Percentiles rank a stretch among this genome's conserved stretches.
These are phyloP conservation scores for Pseudomugil gertrudae DNA, from an alignment of 2,797 vertebrate species.

Conservation along the genomic window DNA sequence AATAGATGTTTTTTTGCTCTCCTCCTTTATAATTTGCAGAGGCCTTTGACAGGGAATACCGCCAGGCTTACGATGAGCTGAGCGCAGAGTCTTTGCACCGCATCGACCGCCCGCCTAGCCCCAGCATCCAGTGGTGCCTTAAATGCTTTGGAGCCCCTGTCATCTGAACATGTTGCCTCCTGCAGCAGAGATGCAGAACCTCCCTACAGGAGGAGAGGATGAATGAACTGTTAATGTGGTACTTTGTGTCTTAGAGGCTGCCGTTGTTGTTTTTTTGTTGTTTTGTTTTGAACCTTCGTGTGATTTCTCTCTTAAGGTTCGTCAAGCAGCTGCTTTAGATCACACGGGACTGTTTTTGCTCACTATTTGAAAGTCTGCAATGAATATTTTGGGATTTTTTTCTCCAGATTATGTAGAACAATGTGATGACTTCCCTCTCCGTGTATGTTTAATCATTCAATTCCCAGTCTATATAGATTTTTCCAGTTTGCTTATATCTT, in stretches of 20 bases:
- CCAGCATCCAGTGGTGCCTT: conserved; percentile 89
- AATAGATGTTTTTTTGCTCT: neutral
- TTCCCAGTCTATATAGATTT: conserved; percentile 10
- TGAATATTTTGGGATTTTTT: conserved; percentile 24
- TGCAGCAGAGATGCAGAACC: neutral
- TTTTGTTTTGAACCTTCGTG: conserved; percentile 5
- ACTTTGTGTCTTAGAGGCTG: conserved; percentile 41
- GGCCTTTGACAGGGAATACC: conserved; percentile 95
- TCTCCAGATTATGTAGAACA: conserved; percentile 54
- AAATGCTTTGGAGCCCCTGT: conserved; percentile 91
- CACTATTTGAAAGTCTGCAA: conserved; percentile 32
- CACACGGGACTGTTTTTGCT: conserved; percentile 39
- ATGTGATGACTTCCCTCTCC: conserved; percentile 28
- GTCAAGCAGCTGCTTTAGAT: conserved; percentile 18
- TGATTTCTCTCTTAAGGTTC: conserved; percentile 25
- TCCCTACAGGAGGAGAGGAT: neutral
- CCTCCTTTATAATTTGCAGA: conserved; percentile 77
- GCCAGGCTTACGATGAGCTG: conserved; percentile 85
- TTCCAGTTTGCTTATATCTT: conserved; percentile 19
- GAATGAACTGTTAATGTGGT: conserved; percentile 58
- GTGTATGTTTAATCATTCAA: conserved; percentile 11
- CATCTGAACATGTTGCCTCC: conserved; percentile 77
- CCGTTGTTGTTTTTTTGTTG: conserved; percentile 14
- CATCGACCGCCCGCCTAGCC: conserved; percentile 88
- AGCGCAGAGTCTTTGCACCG: conserved; percentile 85